Conservation (phyloP, 2,797 vertebrate genomes). For the Psittacula derbiana region DNA sequence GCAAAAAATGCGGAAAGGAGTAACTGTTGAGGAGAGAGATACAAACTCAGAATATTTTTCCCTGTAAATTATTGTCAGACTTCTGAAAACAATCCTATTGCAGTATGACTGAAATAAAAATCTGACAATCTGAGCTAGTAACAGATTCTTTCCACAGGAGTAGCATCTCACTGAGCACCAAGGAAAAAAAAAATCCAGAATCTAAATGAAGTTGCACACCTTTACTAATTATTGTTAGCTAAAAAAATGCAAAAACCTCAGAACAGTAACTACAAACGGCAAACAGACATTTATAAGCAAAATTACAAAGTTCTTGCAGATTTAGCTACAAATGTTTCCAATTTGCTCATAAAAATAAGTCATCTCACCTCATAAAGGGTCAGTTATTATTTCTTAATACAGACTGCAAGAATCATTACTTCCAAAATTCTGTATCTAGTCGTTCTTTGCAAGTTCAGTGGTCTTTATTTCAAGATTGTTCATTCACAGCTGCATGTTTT, state of each 20-base stretch:
- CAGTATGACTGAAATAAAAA: conserved; percentile 23
- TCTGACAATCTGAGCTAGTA: not conserved
- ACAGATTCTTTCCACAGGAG: not conserved
- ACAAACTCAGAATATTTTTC: not conserved
- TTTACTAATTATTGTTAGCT: conserved; percentile 25
- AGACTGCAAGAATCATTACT: not conserved
- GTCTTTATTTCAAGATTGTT: not conserved
- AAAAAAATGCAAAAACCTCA: not conserved
- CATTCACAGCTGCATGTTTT: not conserved
- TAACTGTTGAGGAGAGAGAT: not conserved
- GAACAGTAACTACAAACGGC: not conserved
- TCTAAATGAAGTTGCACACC: not conserved
- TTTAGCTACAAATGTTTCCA: not conserved
- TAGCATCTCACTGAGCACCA: not conserved
- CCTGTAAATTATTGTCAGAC: not conserved
- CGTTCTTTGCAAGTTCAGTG: not conserved
- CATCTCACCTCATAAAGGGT: not conserved
- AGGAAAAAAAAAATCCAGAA: not conserved
- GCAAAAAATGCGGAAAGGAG: not conserved
- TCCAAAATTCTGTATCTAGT: not conserved
- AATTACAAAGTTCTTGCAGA: not conserved
- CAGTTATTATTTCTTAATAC: not conserved
- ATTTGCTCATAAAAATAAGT: not conserved
- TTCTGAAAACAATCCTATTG: conserved; percentile 9
- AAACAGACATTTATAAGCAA: not conserved